A percentile compares a stretch with the other conserved stretches of the same genome.
Evolutionary conservation across 2,888 invertebrate species (phyloP).

Genomic region (Labia minor): DNA sequence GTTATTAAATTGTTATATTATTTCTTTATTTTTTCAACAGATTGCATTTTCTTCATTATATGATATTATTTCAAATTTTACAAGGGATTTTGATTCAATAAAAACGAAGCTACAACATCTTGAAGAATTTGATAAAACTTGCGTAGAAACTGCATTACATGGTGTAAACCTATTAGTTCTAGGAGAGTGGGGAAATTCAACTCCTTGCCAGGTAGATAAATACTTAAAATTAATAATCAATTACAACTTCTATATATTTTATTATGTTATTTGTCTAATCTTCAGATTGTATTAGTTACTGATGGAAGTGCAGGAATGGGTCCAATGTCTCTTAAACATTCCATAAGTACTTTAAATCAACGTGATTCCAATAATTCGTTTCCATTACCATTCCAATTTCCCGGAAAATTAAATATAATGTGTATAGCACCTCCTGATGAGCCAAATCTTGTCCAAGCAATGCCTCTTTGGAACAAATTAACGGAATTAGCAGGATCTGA

Average conservation of each 20-base stretch:
- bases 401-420: slow-evolving; percentile 58
- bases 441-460: slow-evolving; percentile 39
- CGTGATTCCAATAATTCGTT: slow-evolving; percentile 42
- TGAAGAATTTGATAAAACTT: slow-evolving; percentile 79
- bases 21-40: slow-evolving; percentile 29
- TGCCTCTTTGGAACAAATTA: slow-evolving; percentile 67
- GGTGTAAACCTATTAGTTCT: slow-evolving; percentile 69
- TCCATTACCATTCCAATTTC: slow-evolving; percentile 68
- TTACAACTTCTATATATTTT: slow-evolving; percentile 13
- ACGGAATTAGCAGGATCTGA: slow-evolving; percentile 63
- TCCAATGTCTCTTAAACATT: slow-evolving; percentile 49
- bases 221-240: slow-evolving; percentile 15
- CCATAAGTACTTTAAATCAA: slow-evolving; percentile 39
- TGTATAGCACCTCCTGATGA: slow-evolving; percentile 34
- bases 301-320: slow-evolving; percentile 64
- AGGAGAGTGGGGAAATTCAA: slow-evolving; percentile 82
- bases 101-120: slow-evolving; percentile 62
- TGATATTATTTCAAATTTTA: slow-evolving; percentile 69
- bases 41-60: slow-evolving; percentile 42
- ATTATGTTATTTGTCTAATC: slow-evolving; percentile 23
- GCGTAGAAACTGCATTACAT: slow-evolving; percentile 65
- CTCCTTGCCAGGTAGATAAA: slow-evolving; percentile 65
- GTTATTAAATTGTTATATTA: background rate
- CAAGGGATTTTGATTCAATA: slow-evolving; percentile 74
- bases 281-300: slow-evolving; percentile 56